phyloP scores from a whole-genome alignment of 2,888 invertebrate genomes.

The Brenthis daphne region DNA sequence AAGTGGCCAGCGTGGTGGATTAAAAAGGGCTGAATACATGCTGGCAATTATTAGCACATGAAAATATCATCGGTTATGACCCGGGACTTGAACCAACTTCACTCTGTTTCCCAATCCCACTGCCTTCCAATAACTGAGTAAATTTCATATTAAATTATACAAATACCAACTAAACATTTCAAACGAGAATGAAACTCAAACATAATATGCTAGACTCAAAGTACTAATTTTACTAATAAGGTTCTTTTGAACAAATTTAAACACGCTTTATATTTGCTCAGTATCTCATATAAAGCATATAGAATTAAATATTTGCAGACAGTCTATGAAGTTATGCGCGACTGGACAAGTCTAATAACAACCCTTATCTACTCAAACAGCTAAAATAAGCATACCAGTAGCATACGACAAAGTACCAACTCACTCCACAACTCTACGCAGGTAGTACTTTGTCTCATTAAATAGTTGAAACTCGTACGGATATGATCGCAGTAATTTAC shows the following conservation, averaged over 20 bases:
- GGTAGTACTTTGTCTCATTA: constrained; percentile 42
- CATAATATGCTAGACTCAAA: neutral
- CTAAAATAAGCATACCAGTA: constrained; percentile 20
- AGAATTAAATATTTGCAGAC: constrained; percentile 34
- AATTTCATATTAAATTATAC: no score
- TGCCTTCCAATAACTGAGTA: no score
- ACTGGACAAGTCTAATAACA: constrained; percentile 30
- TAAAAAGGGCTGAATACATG: no score
- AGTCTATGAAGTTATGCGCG: constrained; percentile 35
- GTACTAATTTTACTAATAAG: constrained; percentile 1
- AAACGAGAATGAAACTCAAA: neutral
- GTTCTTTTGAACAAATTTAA: constrained; percentile 5
- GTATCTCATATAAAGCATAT: constrained; percentile 8
- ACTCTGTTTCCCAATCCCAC: no score
- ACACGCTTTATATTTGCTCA: neutral
- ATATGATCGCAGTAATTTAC: constrained; percentile 38
- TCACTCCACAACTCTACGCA: constrained; percentile 28
- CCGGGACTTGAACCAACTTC: no score
- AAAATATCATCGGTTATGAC: no score
- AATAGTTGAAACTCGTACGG: constrained; percentile 34
- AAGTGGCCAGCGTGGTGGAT: no score
- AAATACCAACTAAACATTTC: neutral
- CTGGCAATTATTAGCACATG: no score
- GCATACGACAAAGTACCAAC: constrained; percentile 29
- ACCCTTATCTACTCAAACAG: constrained; percentile 25